Conservation (phyloP, 92 coral and sea anemone genomes). For the Montipora capitata region DNA sequence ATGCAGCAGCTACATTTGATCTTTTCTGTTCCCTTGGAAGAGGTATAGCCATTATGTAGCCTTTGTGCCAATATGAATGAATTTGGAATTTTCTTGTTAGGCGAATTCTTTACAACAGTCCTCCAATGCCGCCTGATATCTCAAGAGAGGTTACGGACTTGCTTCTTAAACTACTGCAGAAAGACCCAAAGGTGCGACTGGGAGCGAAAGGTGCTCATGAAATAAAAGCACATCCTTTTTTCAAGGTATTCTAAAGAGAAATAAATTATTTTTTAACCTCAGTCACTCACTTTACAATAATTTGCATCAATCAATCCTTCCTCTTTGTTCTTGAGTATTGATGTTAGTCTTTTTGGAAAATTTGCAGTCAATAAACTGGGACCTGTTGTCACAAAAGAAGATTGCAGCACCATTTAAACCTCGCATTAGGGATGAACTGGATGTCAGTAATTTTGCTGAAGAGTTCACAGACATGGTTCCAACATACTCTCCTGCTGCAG, state of each 20-base stretch:
- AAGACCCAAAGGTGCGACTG: conserved; percentile 89
- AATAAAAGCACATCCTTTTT: conserved; percentile 89
- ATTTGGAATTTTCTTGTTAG: conserved; percentile 36
- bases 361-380: conserved; percentile 87
- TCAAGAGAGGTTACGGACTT: conserved; percentile 84
- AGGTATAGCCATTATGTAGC: too few species aligned
- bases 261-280: background rate
- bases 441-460: conserved; percentile 96
- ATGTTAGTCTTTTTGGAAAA: background rate
- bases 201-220: conserved; percentile 96
- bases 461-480: conserved; percentile 98
- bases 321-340: background rate
- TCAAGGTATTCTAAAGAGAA: conserved; percentile 74
- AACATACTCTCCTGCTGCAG: conserved; percentile 96
- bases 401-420: conserved; percentile 94
- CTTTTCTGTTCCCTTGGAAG: too few species aligned
- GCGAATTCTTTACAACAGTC: conserved; percentile 88
- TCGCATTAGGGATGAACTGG: conserved; percentile 89
- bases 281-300: too few species aligned
- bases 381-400: conserved; percentile 80
- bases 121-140: conserved; percentile 95
- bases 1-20: too few species aligned
- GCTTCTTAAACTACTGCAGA: conserved; percentile 84
- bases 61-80: too few species aligned
- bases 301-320: too few species aligned